Conservation (phyloP, 2,888 invertebrate genomes). For the Ornithoptera alexandrae region DNA sequence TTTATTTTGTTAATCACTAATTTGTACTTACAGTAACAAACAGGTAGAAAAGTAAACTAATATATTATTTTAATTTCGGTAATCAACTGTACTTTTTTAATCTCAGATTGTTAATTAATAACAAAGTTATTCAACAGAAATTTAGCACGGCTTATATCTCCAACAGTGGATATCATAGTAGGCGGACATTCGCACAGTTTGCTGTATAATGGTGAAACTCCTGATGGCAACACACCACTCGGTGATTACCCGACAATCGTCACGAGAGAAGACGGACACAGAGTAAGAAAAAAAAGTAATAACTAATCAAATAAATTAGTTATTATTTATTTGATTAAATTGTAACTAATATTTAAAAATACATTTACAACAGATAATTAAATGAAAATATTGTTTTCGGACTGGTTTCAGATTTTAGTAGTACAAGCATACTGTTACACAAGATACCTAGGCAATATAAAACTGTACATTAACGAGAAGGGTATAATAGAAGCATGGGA, state of each 20-base stretch:
- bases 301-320: neutral
- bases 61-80: neutral
- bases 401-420: constrained; percentile 73
- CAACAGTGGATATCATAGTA: constrained; percentile 89
- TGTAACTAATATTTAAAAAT: no score
- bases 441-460: constrained; percentile 88
- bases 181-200: constrained; percentile 92
- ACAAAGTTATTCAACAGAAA: constrained; percentile 45
- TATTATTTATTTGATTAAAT: no score
- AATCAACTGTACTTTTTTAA: no score
- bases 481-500: constrained; percentile 83
- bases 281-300: constrained; percentile 44
- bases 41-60: neutral
- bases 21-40: neutral
- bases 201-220: constrained; percentile 81
- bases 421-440: constrained; percentile 87
- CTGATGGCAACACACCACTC: constrained; percentile 77
- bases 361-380: neutral
- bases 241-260: constrained; percentile 87
- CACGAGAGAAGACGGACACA: constrained; percentile 73
- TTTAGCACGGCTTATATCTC: constrained; percentile 83
- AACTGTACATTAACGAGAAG: constrained; percentile 83
- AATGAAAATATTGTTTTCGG: neutral
- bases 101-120: no score
- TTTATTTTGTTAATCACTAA: no score